phyloP scores from a whole-genome alignment of 2,888 invertebrate genomes.

The Thymelicus lineola region DNA sequence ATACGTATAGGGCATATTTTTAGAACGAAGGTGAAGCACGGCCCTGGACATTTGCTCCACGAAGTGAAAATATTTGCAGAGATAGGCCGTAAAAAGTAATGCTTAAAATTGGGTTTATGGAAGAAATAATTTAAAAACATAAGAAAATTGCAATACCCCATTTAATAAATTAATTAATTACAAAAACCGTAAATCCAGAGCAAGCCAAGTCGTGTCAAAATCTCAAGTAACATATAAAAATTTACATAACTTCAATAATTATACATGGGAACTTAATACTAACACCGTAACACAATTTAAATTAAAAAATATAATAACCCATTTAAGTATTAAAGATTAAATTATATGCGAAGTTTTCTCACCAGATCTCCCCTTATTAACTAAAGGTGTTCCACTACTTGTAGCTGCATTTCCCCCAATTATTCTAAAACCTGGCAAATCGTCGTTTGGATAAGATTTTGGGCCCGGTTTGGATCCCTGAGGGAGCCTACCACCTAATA shows the following conservation, averaged over 20 bases:
- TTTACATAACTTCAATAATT: neutral
- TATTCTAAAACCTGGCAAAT: slow-evolving; percentile 58
- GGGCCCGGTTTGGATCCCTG: neutral
- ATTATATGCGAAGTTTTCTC: neutral
- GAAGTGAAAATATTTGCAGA: no score
- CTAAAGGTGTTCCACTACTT: slow-evolving; percentile 67
- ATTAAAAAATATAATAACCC: no score
- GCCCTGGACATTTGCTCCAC: no score
- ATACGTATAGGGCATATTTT: no score
- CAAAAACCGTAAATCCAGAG: neutral
- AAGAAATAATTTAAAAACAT: neutral
- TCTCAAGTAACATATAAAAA: neutral
- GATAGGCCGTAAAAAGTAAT: no score
- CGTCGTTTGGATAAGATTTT: neutral
- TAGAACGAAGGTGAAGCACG: no score
- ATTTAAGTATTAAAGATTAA: neutral
- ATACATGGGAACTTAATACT: neutral
- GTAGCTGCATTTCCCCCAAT: slow-evolving; percentile 71
- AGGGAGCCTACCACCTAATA: neutral
- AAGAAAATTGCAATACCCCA: slow-evolving; percentile 9
- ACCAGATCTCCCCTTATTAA: slow-evolving; percentile 63
- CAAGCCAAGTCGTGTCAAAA: slow-evolving; percentile 17
- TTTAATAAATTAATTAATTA: slow-evolving; percentile 10
- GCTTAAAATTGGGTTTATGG: neutral
- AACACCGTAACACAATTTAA: neutral